Evolutionary conservation across 2,113 vertebrate species (phyloP), one percentile per base, ranked within the genome.

Genomic region (Parotia lawesii): DNA sequence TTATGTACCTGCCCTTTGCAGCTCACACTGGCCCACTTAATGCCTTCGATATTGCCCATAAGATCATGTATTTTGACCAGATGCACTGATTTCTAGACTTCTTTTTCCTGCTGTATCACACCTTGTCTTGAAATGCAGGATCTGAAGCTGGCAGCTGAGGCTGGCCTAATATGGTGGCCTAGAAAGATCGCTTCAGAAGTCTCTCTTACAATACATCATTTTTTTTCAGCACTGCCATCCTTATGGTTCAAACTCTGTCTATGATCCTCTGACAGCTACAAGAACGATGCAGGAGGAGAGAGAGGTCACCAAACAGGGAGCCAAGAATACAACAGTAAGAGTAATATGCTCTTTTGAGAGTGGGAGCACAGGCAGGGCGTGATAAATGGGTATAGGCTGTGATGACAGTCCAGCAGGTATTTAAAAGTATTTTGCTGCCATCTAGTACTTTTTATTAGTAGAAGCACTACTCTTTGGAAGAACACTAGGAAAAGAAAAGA

Each of bases 401-500:
- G 33, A 62, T 44, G 69, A 37, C 6, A 51, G 29, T 38, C 21
- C 71, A 76, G n/a, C 23, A 89, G 88, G 56, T 87, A 75, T 88
- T 76, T 88, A 90, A 85, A 89, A 70, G 90, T 33, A 91, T 96
- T 95, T 85, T 96, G 75, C 90, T 96, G 92, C 94, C 95, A 90
- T 50, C 94, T 95, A 94, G 96, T 89, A 93, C 57, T 53, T 69
- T 45, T 9, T 48, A 35, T 65, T 72, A 87, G 66, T 50, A 87
- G 87, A 83, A 72, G 10, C 70, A 78, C 8, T 57, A 37, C 8
- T 38, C 27, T 66, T 86, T 35, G 12, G 28, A 76, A 93, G 79
- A 82, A 12, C 18, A 60, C 9, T 18, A 28, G 47, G 61, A 23
- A 67, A 64, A 88, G 50, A 70, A 40, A 54, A 69, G 10, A 87